phyloP scores from a whole-genome alignment of 2,888 invertebrate species.

The Sialis lutaria region DNA sequence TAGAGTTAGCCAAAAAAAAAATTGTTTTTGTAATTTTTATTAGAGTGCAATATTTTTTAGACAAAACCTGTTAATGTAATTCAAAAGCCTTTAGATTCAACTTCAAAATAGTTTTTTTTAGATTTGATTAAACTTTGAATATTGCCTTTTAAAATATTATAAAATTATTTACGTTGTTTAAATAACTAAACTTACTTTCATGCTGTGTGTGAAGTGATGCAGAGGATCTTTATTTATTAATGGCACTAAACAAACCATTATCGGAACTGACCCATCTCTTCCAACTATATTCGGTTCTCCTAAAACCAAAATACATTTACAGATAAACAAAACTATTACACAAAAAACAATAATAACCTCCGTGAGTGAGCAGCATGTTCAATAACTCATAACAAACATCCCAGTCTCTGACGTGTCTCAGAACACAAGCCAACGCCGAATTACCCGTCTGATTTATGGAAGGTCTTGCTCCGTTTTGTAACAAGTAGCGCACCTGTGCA shows the following conservation, averaged over 20 bases:
- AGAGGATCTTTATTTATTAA: constrained; percentile 56
- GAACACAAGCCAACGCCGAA: constrained; percentile 50
- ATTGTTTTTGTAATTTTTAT: too few species aligned
- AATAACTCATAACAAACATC: constrained; percentile 41
- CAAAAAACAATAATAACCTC: constrained; percentile 25
- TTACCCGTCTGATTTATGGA: constrained; percentile 53
- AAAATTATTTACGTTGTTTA: background rate
- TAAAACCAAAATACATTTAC: constrained; percentile 11
- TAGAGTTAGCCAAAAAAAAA: too few species aligned
- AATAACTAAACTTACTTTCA: constrained; percentile 42
- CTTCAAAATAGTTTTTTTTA: too few species aligned
- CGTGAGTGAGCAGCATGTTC: constrained; percentile 37
- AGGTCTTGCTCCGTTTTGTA: constrained; percentile 45
- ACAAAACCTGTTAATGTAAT: too few species aligned
- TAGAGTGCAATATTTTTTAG: too few species aligned
- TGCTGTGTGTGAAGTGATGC: constrained; percentile 52
- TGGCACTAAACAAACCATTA: constrained; percentile 58
- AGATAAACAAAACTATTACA: background rate
- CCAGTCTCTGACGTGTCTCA: constrained; percentile 53
- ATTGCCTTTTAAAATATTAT: too few species aligned
- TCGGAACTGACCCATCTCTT: constrained; percentile 51
- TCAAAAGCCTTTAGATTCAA: too few species aligned
- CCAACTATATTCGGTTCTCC: constrained; percentile 52
- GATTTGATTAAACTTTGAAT: too few species aligned
- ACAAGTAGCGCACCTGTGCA: constrained; percentile 24